A percentile compares a stretch with the other conserved stretches of the same genome.
phyloP scores from a whole-genome alignment of 2,888 invertebrate species.

The Stenoptilia bipunctidactyla region DNA sequence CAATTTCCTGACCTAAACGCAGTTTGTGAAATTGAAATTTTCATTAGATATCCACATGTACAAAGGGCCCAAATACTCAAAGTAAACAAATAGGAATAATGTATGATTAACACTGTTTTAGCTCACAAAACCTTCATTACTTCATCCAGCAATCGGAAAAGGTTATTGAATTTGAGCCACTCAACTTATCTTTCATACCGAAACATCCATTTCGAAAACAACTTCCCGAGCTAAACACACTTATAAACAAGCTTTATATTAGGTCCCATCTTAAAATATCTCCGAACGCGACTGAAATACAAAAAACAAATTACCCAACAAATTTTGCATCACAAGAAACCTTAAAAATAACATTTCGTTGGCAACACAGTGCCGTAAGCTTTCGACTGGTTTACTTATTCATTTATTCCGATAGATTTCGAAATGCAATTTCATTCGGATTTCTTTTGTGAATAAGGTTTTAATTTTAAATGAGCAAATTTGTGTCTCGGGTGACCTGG shows the following conservation, averaged over 20 bases:
- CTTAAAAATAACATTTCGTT: not conserved
- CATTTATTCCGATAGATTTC: conserved; percentile 10
- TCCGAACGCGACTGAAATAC: not conserved
- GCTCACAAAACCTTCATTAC: not conserved
- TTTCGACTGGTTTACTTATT: conserved; percentile 9
- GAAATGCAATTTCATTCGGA: conserved; percentile 1
- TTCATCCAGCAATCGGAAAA: not conserved
- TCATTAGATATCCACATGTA: conserved; percentile 43
- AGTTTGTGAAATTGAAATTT: conserved; percentile 38
- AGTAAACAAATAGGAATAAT: too few relatives aligned
- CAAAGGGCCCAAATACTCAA: too few relatives aligned
- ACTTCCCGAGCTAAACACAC: not conserved
- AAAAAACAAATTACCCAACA: not conserved
- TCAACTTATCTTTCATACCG: not conserved
- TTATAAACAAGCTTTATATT: not conserved
- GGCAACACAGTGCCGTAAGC: not conserved
- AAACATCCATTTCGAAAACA: too few relatives aligned
- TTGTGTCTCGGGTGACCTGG: conserved; percentile 25
- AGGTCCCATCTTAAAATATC: not conserved
- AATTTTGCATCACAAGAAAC: not conserved
- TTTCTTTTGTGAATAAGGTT: conserved; percentile 25
- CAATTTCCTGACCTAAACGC: conserved; percentile 60
- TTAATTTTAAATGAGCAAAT: conserved; percentile 32
- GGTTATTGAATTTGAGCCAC: not conserved
- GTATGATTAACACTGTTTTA: conserved; percentile 21